Conservation (phyloP, 2,797 vertebrate species). For the Clarias pachynema region DNA sequence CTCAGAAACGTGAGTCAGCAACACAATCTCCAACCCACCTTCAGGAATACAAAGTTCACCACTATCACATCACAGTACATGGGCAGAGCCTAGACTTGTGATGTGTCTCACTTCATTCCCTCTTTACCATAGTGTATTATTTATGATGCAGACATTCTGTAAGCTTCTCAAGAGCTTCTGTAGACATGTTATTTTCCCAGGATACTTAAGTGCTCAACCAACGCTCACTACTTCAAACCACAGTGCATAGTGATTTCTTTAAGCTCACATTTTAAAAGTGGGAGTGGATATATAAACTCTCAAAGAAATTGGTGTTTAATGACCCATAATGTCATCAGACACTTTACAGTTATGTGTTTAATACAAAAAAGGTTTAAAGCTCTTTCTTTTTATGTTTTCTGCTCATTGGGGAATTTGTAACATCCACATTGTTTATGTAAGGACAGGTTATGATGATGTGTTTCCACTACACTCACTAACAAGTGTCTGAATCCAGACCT, state of each 20-base stretch:
- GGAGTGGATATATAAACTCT: neutral
- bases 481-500: neutral
- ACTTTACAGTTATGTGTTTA: neutral
- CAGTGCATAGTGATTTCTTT: neutral
- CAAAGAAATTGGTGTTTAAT: neutral
- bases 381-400: neutral
- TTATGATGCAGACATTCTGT: neutral
- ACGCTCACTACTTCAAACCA: too few relatives aligned
- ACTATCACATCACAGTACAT: neutral
- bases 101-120: neutral
- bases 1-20: constrained; percentile 52
- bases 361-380: neutral
- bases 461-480: neutral
- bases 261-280: neutral
- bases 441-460: neutral
- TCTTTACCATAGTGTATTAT: neutral
- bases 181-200: too few relatives aligned
- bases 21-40: constrained; percentile 52
- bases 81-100: neutral
- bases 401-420: neutral
- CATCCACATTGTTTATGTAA: neutral
- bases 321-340: too few relatives aligned
- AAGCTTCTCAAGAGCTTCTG: neutral
- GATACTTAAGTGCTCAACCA: too few relatives aligned
- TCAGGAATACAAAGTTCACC: constrained; percentile 27